Evolutionary conservation across 2,113 vertebrate genomes (phyloP), one percentile per base, ranked within the genome.

Genomic region (Siphamia tubifer): DNA sequence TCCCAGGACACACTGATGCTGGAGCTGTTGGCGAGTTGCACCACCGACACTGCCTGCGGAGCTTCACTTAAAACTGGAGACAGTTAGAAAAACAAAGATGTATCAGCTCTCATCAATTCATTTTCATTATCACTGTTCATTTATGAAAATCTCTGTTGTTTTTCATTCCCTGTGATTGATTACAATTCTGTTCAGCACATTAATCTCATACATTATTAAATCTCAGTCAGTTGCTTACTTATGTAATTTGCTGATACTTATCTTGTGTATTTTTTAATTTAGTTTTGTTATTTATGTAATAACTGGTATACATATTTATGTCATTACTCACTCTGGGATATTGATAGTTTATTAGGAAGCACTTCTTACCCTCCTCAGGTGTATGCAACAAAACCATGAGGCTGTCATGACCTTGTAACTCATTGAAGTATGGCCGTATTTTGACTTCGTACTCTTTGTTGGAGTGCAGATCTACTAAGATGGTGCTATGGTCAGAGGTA

Each of bases 1-100:
- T 96, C 95, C 97, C 97, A 99, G 0, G 97, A 96, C 61, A 99
- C 93, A 4, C 79, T 94, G 90, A 98, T 87, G 2, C 92, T 96
- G 62, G 94, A 94, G 79, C 92, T 94, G 88, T 97, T 96, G 72
- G 87, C 90, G 72, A 94, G 87, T 82, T 94, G 94, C 1, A 95
- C 94, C 78, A 96, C 95, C 0, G 91, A 92, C 49, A 98, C 94
- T 3, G 91, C 93, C 79, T 89, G 94, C 0, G 97, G 97, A 0
- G 97, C 87, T 2, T 90, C 93, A 0, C 94, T 95, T 51, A 95
- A 89, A 32, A 88, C 97, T 99, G 82, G 16, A 77, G 20, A 69
- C 5, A 35, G n/a, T 68, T 28, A 73, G 30, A 68, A 49, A 12
- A 38, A 25, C 25, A 27, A 4, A 53, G 16, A 20, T 39, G 3